Conservation (phyloP, 2,888 invertebrate genomes). For the Lamellibrachia columna region DNA sequence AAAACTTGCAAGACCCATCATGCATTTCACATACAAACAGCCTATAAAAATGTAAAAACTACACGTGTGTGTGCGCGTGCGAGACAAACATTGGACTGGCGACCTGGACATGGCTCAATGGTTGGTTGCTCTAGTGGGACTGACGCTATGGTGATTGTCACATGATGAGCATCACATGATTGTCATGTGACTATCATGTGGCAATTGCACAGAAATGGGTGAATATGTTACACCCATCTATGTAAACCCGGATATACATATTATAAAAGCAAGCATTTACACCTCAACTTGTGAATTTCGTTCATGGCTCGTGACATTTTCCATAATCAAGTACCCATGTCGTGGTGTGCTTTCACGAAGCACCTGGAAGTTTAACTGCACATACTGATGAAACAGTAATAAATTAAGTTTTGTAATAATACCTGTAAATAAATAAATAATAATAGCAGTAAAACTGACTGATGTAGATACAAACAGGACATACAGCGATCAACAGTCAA, state of each 20-base stretch:
- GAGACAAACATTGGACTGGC: neutral
- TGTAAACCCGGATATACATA: neutral
- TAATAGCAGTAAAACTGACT: neutral
- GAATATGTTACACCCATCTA: neutral
- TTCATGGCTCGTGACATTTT: neutral
- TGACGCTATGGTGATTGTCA: neutral
- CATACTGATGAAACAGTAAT: neutral
- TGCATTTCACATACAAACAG: conserved; percentile 8
- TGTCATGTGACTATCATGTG: neutral
- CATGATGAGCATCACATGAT: neutral
- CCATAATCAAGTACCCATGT: neutral
- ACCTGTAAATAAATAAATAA: conserved; percentile 12
- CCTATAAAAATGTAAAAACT: conserved; percentile 16
- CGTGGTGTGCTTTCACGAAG: neutral
- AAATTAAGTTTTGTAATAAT: neutral
- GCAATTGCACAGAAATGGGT: neutral
- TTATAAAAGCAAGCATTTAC: neutral
- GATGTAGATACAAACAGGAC: neutral
- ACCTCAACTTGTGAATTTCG: neutral
- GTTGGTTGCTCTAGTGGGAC: neutral
- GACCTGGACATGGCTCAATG: neutral
- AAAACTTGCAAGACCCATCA: neutral
- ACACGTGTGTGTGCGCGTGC: neutral
- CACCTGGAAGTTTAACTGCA: neutral
- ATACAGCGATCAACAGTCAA: neutral